phyloP scores from a whole-genome alignment of 2,888 invertebrate species.

The Alentia gelatinosa region DNA sequence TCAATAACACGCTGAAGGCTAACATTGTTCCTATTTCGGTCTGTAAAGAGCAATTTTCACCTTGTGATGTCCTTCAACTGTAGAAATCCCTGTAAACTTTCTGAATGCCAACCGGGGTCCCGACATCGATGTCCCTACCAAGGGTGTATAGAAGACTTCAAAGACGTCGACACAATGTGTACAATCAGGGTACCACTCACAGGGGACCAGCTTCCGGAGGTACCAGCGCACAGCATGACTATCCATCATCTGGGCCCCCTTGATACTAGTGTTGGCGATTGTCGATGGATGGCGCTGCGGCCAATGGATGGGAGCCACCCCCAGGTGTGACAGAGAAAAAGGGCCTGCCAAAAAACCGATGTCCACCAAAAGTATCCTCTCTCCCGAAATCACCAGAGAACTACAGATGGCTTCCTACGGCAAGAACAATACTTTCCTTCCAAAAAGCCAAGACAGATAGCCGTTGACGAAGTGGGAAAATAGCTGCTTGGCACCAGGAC shows the following conservation, averaged over 20 bases:
- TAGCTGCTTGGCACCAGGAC: neutral
- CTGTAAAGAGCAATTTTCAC: too few relatives aligned
- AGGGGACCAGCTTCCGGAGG: neutral
- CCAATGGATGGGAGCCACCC: neutral
- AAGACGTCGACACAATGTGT: neutral
- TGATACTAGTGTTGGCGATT: neutral
- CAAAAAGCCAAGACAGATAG: neutral
- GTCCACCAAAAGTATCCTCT: neutral
- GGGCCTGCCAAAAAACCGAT: neutral
- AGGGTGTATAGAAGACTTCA: too few relatives aligned
- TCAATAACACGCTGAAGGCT: too few relatives aligned
- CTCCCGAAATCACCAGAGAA: neutral
- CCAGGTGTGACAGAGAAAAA: neutral
- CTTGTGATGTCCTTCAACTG: too few relatives aligned
- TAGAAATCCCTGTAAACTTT: too few relatives aligned
- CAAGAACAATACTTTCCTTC: neutral
- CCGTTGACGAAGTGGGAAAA: neutral
- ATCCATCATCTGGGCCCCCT: neutral
- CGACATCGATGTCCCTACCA: too few relatives aligned
- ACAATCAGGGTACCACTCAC: neutral
- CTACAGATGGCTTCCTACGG: neutral
- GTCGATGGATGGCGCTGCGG: neutral
- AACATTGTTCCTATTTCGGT: too few relatives aligned
- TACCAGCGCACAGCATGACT: neutral
- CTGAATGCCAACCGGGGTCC: too few relatives aligned